Base-by-base conservation (phyloP, 2,113 vertebrate genomes). In the Cyanistes caeruleus region DNA sequence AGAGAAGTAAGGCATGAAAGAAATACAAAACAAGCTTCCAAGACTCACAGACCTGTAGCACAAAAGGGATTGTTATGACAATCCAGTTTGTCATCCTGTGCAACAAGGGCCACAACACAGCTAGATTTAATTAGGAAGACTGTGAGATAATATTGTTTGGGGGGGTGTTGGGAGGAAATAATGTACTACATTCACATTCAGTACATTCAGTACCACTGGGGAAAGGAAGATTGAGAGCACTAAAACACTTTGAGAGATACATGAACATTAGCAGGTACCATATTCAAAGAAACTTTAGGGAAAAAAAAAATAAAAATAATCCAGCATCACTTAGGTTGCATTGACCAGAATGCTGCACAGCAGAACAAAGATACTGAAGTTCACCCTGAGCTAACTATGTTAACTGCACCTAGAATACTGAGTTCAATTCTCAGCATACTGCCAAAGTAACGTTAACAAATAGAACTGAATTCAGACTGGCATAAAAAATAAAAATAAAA, bases 1-100 rank as follows among this genome's bases (percentile, higher is more conserved):
- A 74, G 78, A 94, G 67, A 90, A 94, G 78, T 69, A 96, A 96
- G 58, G 62, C 69, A 93, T 73, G 59, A 91, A 95, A 91, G 81
- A 94, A 94, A 94, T 53, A 73, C 21, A 73, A 77, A 96, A 80
- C 9, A 25, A 90, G 63, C 56, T 93, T 89, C 89, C 53, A 91
- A 78, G 70, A 93, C 52, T 89, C 77, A 79, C 3, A 89, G 74
- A 76, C 46, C 43, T 79, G 58, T 55, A 87, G 60, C n/a, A 83
- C 37, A 77, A 62, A 90, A 90, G 39, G 70, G 41, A 82, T 58
- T 1, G 2, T 51, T 85, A 65, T 48, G 84, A 95, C 67, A 87
- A 74, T 77, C 51, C 37, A 64, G 62, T 62, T 79, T 72, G 49
- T 73, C 70, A 75, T 65, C 70, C 51, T 0, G 3, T 0, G 1